These are phyloP conservation scores for Metopia argyrocephala DNA, from an alignment of 2,888 invertebrate species.

Conservation along the genomic window DNA sequence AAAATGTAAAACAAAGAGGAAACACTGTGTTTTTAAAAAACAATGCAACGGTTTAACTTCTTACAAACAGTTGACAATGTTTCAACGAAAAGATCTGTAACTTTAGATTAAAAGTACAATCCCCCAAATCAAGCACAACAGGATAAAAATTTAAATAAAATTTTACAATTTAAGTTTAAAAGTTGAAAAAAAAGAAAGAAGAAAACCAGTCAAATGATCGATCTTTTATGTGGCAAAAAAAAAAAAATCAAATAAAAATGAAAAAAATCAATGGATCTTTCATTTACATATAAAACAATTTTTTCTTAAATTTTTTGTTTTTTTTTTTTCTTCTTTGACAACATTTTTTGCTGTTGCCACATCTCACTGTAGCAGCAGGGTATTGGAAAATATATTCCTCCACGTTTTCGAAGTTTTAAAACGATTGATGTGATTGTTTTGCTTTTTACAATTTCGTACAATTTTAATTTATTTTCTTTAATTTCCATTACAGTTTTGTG, in stretches of 20 bases:
- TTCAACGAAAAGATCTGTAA: slow-evolving; percentile 13
- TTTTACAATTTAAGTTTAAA: slow-evolving; percentile 8
- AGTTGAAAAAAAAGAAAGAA: neutral
- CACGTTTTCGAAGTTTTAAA: neutral
- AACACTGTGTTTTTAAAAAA: no score
- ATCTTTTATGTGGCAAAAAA: slow-evolving; percentile 41
- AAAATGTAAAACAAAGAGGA: neutral
- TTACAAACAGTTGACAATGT: slow-evolving; percentile 15
- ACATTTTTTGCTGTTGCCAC: neutral
- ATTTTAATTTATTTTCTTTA: slow-evolving; percentile 15
- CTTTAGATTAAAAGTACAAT: slow-evolving; percentile 22
- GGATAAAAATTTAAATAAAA: neutral
- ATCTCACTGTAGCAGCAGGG: neutral
- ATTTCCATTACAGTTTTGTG: neutral
- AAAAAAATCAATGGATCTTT: slow-evolving; percentile 64
- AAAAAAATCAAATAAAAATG: neutral
- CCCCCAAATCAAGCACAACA: slow-evolving; percentile 12
- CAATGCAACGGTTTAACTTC: neutral
- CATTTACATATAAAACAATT: slow-evolving; percentile 64
- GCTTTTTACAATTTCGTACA: no score
- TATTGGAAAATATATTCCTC: neutral
- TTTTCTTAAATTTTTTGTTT: slow-evolving; percentile 9
- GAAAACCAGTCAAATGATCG: slow-evolving; percentile 27
- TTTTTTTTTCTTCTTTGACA: slow-evolving; percentile 1
- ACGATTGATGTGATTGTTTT: slow-evolving; percentile 39